Evolutionary conservation across 2,888 invertebrate genomes (phyloP).

Genomic region (Cataglyphis albicans): DNA sequence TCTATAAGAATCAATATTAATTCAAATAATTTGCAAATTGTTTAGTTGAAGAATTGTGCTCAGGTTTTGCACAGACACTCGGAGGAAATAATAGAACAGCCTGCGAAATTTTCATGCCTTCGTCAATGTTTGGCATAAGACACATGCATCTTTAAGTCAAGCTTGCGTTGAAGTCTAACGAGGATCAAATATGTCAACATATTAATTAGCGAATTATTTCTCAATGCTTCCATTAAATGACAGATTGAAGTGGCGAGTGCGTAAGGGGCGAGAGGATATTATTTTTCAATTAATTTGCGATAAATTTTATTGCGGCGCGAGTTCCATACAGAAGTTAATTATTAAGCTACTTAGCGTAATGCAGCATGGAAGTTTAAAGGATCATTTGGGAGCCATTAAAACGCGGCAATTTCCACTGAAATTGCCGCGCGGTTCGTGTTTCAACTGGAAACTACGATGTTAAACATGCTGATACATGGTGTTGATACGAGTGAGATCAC

Average conservation of each 20-base stretch:
- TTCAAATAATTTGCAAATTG: too few relatives aligned
- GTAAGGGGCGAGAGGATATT: slow-evolving; percentile 21
- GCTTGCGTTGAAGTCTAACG: not conserved
- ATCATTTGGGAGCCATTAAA: slow-evolving; percentile 54
- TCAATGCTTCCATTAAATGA: not conserved
- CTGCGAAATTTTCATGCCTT: too few relatives aligned
- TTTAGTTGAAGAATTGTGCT: too few relatives aligned
- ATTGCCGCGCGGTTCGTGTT: slow-evolving; percentile 46
- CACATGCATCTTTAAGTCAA: too few relatives aligned
- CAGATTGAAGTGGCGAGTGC: not conserved
- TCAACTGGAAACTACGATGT: slow-evolving; percentile 43
- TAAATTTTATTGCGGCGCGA: slow-evolving; percentile 31
- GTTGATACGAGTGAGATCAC: slow-evolving; percentile 1
- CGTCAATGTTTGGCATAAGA: too few relatives aligned
- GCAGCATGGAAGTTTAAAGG: slow-evolving; percentile 47
- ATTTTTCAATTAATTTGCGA: slow-evolving; percentile 52
- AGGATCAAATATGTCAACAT: not conserved
- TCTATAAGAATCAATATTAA: too few relatives aligned
- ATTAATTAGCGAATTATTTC: slow-evolving; percentile 6
- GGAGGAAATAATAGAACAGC: too few relatives aligned
- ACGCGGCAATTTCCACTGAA: slow-evolving; percentile 46
- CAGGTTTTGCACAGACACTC: too few relatives aligned
- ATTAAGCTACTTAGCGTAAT: slow-evolving; percentile 53
- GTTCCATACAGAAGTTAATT: slow-evolving; percentile 40
- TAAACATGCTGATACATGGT: slow-evolving; percentile 36